Evolutionary conservation across 1,140 invertebrate genomes (phyloP).

Genomic region (Trichonephila clavipes): DNA sequence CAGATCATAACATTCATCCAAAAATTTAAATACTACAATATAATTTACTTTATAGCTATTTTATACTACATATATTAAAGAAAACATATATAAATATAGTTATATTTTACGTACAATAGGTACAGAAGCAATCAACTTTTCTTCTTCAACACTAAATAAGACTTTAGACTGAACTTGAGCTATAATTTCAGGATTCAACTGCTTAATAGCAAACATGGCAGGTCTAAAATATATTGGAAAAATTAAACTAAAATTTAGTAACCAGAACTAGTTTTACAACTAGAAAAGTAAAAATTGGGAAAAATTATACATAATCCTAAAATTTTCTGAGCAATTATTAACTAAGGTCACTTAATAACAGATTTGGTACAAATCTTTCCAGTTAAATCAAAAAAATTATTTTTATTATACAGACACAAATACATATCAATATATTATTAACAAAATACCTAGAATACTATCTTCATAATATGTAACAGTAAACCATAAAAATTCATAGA

Average conservation of each 20-base stretch:
- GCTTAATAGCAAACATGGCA: slow-evolving; percentile 94
- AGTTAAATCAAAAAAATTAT: too few relatives aligned
- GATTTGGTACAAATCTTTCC: too few relatives aligned
- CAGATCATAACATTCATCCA: too few relatives aligned
- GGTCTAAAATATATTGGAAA: slow-evolving; percentile 86
- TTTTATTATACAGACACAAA: too few relatives aligned
- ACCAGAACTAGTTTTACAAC: not conserved
- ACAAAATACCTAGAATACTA: too few relatives aligned
- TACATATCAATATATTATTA: too few relatives aligned
- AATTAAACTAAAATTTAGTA: not conserved
- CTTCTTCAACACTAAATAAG: slow-evolving; percentile 93
- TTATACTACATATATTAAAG: not conserved
- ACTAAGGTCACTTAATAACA: too few relatives aligned
- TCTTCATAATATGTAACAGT: too few relatives aligned
- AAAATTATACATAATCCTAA: too few relatives aligned
- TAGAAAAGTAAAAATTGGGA: not conserved
- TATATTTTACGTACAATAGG: slow-evolving; percentile 86
- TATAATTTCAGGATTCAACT: slow-evolving; percentile 94
- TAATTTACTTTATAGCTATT: too few relatives aligned
- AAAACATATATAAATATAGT: not conserved
- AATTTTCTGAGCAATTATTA: not conserved
- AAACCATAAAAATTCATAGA: too few relatives aligned
- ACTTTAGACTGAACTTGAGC: slow-evolving; percentile 92
- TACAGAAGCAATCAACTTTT: slow-evolving; percentile 90
- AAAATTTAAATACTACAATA: too few relatives aligned